Base-by-base conservation (phyloP, 2,888 invertebrate species). In the Smittia aterrima region DNA sequence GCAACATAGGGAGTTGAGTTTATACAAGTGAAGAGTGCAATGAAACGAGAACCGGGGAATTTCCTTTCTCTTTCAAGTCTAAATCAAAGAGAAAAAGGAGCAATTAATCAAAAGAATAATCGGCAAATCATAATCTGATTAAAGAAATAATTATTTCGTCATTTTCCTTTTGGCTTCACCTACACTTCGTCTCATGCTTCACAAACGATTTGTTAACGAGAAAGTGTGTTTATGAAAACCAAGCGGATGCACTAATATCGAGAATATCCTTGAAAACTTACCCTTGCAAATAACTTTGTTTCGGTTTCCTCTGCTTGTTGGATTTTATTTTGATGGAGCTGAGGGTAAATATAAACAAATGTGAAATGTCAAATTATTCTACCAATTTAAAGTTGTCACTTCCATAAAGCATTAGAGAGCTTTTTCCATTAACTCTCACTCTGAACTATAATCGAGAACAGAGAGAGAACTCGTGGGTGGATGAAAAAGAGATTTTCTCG, bases 361-460 rank as follows among this genome's bases (percentile, higher is more conserved):
- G 3, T 6, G 3, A 32, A 32, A 32, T 32, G 3, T 32, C 32
- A 3, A 32, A n/a, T 24, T 53, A 70, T 16, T 53, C 47, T 70
- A 54, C 27, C 70, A 70, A 70, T 70, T 70, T 70, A n/a, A 47
- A 70, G 70, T 70, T 70, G 70, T 70, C 70, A 70, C 16, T 70
- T 54, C 11, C 70, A 70, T 40, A 18, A 16, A 9, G n/a, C 0
- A 4, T 16, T 40, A 24, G 38, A 9, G 11, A 66, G 40, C n/a
- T n/a, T n/a, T n/a, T n/a, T n/a, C n/a, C n/a, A n/a, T n/a, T n/a
- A n/a, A n/a, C n/a, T n/a, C n/a, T n/a, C n/a, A n/a, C n/a, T n/a
- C n/a, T n/a, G n/a, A n/a, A n/a, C n/a, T n/a, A n/a, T n/a, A n/a
- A n/a, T n/a, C n/a, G n/a, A n/a, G n/a, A n/a, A n/a, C n/a, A n/a